Base-by-base conservation (phyloP, 1,140 invertebrate species). In the Drosophila pruinosa region DNA sequence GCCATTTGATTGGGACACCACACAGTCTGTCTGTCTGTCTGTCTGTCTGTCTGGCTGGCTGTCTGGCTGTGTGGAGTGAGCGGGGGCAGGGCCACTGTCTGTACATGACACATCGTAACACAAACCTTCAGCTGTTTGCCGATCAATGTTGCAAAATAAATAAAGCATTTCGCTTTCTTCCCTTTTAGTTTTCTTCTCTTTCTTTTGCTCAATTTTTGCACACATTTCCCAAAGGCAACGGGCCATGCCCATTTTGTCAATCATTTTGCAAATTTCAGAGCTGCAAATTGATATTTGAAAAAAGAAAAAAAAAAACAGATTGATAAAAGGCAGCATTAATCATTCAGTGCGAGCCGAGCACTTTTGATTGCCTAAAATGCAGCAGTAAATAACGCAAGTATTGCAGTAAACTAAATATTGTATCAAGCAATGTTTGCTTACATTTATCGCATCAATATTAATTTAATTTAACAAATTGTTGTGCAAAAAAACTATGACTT, bases 61-160 rank as follows among this genome's bases (percentile, higher is more conserved):
- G n/a, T n/a, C n/a, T n/a, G n/a, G n/a, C 21, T 10, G 6, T 15
- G 8, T 22, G n/a, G 12, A 48, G 2, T 8, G 15, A n/a, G 22
- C 5, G 6, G 21, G 21, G 17, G 31, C 1, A 4, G 8, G 39
- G 54, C 1, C n/a, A 26, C 38, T 22, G 24, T 52, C 8, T 45
- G 36, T 26, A 65, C 31, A 59, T 61, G 57, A 53, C 57, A 68
- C 38, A 54, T 63, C 50, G 26, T 19, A 54, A 54, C 53, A 57
- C 53, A 57, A 57, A 58, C 41, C 24, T 38, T 21, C 34, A 38
- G 28, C 48, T 50, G 43, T 39, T 67, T 52, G 41, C 48, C 41
- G 67, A 70, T 70, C 67, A 63, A 64, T 70, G 59, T 47, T 63
- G 15, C n/a, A 63, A 54, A 69, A 31, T 38, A 70, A 54, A 70